Base-by-base conservation (phyloP, 2,888 invertebrate genomes). In the Cataglyphis albicans region DNA sequence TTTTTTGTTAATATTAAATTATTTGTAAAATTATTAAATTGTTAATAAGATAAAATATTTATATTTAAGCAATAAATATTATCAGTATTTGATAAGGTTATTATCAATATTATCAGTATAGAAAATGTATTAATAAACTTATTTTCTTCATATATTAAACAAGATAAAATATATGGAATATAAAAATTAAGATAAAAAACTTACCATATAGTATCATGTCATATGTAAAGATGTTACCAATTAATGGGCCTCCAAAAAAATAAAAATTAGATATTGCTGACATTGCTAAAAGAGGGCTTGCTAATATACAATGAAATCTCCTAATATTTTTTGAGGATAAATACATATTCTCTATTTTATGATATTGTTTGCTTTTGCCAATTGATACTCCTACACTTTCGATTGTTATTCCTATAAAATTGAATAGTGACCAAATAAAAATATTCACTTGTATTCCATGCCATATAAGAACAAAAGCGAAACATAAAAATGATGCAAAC, bases 381-480 rank as follows among this genome's bases (percentile, higher is more conserved):
- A 96, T 84, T 32, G 93, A 90, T 92, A 95, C 96, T 1, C 96
- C 96, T 18, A 96, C 81, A 89, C 96, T 96, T 95, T 99, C 99
- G 21, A 97, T 93, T 15, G 96, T 95, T 67, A 99, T 95, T 48
- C 98, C 98, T 6, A 97, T 87, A 93, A 97, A 98, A 95, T 99
- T 99, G n/a, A 98, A 95, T 12, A 96, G 90, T n/a, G 98, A 96
- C 99, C 99, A 99, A 81, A 98, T 95, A 84, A 98, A 96, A 87
- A 99, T 97, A 90, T 97, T 97, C 86, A 95, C 95, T 84, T 97
- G 96, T 67, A 97, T 96, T 52, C 98, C 98, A 94, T 99, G 99
- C 99, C 99, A 99, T 84, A 98, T 93, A 92, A 96, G 98, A 44
- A 99, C 97, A 94, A 98, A 99, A 29, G 95, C 91, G 95, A 99